A percentile compares a stretch with the other conserved stretches of the same genome.
Evolutionary conservation across 2,888 invertebrate species (phyloP).

Genomic region (Brenthis daphne): DNA sequence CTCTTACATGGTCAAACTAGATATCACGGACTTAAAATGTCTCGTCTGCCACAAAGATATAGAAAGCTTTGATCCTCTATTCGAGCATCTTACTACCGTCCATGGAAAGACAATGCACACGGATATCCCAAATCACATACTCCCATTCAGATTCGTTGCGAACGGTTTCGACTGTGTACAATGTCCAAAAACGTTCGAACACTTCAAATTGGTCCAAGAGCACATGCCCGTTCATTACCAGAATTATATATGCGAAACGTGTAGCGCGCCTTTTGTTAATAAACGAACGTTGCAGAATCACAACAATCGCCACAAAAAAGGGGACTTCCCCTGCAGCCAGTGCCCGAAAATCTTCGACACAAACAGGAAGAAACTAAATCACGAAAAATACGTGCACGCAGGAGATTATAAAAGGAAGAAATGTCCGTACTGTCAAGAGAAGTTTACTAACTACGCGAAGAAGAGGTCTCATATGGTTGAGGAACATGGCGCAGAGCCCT

Average conservation of each 20-base stretch:
- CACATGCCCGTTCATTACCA: constrained; percentile 57
- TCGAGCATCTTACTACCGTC: constrained; percentile 36
- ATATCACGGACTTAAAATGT: constrained; percentile 50
- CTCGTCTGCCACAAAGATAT: constrained; percentile 36
- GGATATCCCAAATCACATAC: constrained; percentile 49
- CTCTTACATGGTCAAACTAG: constrained; percentile 54
- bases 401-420: constrained; percentile 50
- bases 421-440: constrained; percentile 53
- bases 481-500: constrained; percentile 46
- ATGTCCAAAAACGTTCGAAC: constrained; percentile 42
- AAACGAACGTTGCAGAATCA: constrained; percentile 40
- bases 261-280: constrained; percentile 50
- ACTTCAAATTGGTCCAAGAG: constrained; percentile 43
- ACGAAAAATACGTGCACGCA: constrained; percentile 63
- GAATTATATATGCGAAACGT: constrained; percentile 52
- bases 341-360: constrained; percentile 66
- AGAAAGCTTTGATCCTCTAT: constrained; percentile 36
- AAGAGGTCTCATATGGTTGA: constrained; percentile 47
- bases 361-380: constrained; percentile 58
- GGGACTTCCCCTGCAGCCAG: constrained; percentile 52
- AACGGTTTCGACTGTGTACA: constrained; percentile 45
- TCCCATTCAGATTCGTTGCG: constrained; percentile 53
- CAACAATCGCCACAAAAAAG: constrained; percentile 48
- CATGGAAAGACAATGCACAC: constrained; percentile 45
- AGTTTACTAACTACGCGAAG: constrained; percentile 50